Percentiles rank a stretch among this genome's conserved stretches.
Conservation (phyloP, 2,888 invertebrate species). For the Crematogaster levior region DNA sequence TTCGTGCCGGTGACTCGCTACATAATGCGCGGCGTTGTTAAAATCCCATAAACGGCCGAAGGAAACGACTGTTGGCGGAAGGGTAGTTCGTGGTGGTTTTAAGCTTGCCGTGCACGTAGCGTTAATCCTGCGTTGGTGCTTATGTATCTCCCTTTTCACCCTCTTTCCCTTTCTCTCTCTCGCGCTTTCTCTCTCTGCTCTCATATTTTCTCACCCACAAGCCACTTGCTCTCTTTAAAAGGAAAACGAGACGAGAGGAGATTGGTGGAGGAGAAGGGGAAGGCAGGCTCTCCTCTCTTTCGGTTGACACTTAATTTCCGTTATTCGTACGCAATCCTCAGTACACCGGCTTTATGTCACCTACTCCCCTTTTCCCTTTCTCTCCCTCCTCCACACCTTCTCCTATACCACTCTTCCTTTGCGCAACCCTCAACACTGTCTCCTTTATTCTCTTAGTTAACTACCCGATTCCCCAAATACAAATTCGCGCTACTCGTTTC, state of each 20-base stretch:
- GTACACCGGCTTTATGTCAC: constrained; percentile 81
- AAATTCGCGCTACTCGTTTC: constrained; percentile 63
- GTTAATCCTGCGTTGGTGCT: constrained; percentile 81
- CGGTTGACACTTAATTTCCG: constrained; percentile 86
- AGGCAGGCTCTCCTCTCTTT: constrained; percentile 73
- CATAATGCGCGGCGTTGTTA: constrained; percentile 68
- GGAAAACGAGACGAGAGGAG: constrained; percentile 60
- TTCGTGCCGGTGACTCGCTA: constrained; percentile 54
- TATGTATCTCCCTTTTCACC: constrained; percentile 71
- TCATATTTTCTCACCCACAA: constrained; percentile 46
- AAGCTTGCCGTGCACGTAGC: constrained; percentile 83
- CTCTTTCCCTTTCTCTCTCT: constrained; percentile 42
- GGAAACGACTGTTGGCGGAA: constrained; percentile 62
- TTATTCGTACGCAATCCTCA: constrained; percentile 84
- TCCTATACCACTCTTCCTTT: constrained; percentile 69
- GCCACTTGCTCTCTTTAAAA: constrained; percentile 67
- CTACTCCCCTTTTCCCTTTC: constrained; percentile 69
- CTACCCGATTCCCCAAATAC: constrained; percentile 68
- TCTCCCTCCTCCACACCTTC: constrained; percentile 61
- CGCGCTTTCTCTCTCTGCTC: constrained; percentile 26
- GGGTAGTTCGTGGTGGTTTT: constrained; percentile 72
- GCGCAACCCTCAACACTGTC: constrained; percentile 68
- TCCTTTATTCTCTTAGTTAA: constrained; percentile 80
- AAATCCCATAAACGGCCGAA: constrained; percentile 72
- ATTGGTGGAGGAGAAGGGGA: constrained; percentile 55